Conservation (phyloP, 2,888 invertebrate species). For the Urechis unicinctus region DNA sequence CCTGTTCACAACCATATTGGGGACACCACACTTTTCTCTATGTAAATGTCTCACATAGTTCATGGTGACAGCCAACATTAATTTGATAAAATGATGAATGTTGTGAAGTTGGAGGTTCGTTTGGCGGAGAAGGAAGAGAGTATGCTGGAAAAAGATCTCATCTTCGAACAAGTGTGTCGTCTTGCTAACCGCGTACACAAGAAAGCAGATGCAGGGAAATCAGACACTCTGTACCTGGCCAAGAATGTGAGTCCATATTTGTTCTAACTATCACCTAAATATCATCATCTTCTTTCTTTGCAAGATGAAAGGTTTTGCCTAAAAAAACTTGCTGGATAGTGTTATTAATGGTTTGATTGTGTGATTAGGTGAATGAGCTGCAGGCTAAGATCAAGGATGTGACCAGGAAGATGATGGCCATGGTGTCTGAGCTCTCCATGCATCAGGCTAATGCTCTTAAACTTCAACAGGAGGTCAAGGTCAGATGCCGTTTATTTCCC, state of each 20-base stretch:
- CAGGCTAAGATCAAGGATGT: conserved; percentile 44
- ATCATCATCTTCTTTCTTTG: too few relatives aligned
- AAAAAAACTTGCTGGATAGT: too few relatives aligned
- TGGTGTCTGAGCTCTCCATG: conserved; percentile 50
- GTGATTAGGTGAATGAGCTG: conserved; percentile 39
- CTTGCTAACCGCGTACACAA: conserved; percentile 38
- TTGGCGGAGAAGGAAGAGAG: conserved; percentile 47
- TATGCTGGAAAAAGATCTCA: conserved; percentile 47
- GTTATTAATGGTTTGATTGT: not conserved
- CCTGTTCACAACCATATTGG: too few relatives aligned
- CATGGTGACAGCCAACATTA: not conserved
- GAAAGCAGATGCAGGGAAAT: conserved; percentile 44
- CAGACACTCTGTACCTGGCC: conserved; percentile 46
- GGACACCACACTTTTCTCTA: too few relatives aligned
- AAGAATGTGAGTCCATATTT: conserved; percentile 36
- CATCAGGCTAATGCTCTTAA: conserved; percentile 40
- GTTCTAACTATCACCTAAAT: not conserved
- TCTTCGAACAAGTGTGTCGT: conserved; percentile 46
- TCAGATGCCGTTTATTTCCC: not conserved
- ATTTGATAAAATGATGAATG: not conserved
- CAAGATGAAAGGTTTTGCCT: too few relatives aligned
- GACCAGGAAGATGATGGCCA: conserved; percentile 50
- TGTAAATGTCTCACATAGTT: too few relatives aligned
- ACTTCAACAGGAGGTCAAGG: conserved; percentile 38
- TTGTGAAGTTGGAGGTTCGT: conserved; percentile 43